Percentiles rank a stretch among this genome's conserved stretches.
These are phyloP conservation scores for Laticauda laticaudata DNA, from an alignment of 2,113 vertebrate genomes.

Conservation along the genomic window DNA sequence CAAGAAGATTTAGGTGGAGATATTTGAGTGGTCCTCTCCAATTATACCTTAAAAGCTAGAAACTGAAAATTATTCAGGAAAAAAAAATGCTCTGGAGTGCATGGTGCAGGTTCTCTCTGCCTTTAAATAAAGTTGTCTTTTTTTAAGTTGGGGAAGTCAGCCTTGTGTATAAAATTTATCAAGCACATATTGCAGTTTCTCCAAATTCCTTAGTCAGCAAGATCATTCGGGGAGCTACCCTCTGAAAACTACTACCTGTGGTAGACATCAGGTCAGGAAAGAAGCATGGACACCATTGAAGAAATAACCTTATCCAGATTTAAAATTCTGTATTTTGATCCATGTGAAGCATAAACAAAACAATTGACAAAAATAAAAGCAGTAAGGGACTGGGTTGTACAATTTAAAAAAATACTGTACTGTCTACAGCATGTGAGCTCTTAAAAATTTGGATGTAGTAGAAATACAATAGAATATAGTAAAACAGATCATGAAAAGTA, in stretches of 20 bases:
- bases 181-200: neutral
- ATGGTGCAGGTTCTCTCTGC: neutral
- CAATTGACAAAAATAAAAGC: neutral
- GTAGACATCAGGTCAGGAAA: neutral
- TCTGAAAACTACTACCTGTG: neutral
- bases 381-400: neutral
- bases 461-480: neutral
- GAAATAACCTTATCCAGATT: neutral
- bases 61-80: neutral
- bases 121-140: neutral
- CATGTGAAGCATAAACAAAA: neutral
- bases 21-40: neutral
- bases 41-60: neutral
- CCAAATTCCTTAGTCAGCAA: neutral
- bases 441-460: neutral
- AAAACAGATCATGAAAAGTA: neutral
- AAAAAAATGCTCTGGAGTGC: neutral
- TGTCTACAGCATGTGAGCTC: neutral
- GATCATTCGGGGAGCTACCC: neutral
- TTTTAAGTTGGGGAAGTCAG: neutral
- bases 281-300: neutral
- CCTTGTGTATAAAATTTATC: neutral
- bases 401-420: neutral
- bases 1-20: slow-evolving; percentile 4
- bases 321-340: neutral